Base-by-base conservation (phyloP, 2,888 invertebrate genomes). In the Apantesis nais region DNA sequence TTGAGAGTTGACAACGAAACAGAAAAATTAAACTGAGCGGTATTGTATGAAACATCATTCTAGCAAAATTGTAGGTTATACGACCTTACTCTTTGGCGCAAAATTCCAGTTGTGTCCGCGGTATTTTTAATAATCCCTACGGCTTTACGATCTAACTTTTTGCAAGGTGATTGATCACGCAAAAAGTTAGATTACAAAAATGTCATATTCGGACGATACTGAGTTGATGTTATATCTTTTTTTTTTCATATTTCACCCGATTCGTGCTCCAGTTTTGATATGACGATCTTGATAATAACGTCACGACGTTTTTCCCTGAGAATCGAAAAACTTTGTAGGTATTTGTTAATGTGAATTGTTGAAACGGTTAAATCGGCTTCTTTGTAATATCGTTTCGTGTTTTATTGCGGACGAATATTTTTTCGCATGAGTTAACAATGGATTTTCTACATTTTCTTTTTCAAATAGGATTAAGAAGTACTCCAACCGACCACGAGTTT, bases 141-240 rank as follows among this genome's bases (percentile, higher is more conserved):
- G 76, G 77, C 76, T 81, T 80, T 81, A 77, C 73, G 78, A 69
- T 78, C 69, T 64, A 83, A 83, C 79, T 82, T 81, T 81, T 73
- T 75, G 74, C 71, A 66, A 69, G 68, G 74, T 87, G 86, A 87
- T 87, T 85, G 85, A 87, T 87, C 83, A 78, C 77, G 70, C 71
- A 73, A 74, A 82, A 87, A 87, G 86, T 87, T 86, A 85, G 78
- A 87, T 87, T 85, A 82, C 79, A 83, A 85, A 86, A 85, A 81
- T 78, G 85, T 85, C 85, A 85, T 79, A 78, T 77, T 74, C 70
- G 74, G 74, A 76, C 79, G 75, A 62, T 71, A 34, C 63, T 14
- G 70, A 74, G 68, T 75, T 70, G 72, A 72, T 71, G 70, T 65
- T 73, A 73, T 80, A 72, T 76, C 64, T 66, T 74, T 74, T 75